Evolutionary conservation across 1,140 invertebrate species (phyloP), one percentile per base, ranked within the genome.

Genomic region (Trichonephila clavata): DNA sequence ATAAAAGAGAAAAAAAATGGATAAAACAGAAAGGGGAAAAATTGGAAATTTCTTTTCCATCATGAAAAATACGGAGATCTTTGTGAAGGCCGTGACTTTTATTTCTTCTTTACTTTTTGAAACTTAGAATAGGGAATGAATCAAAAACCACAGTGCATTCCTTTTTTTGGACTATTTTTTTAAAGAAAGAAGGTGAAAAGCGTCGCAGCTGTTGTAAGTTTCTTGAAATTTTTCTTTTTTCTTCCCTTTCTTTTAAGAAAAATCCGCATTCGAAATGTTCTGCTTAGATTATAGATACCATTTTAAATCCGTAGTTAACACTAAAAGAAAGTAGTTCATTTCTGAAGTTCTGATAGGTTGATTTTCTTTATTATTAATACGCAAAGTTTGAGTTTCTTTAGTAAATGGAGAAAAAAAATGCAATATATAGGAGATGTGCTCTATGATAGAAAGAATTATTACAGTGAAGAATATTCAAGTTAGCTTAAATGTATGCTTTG

Each of bases 61-160:
- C 16, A 87, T 87, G 61, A 87, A 87, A 87, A 43, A 87, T 63
- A 60, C 61, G 32, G 39, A 87, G 61, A 59, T 87, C 65, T 87
- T 87, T 43, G 86, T 65, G 27, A 21, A 65, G 63, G 63, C 14
- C 61, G 60, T 65, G 61, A 63, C 86, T 65, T 87, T 20, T 63
- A 59, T 39, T 10, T 21, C 32, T 39, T 20, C 60, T 87, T 63
- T 39, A 65, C 24, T 24, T 87, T 87, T 65, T 87, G 8, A 24
- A 18, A 57, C 13, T 57, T 84, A 20, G 59, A 65, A 87, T 39
- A 65, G 63, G 39, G 57, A 43, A 63, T 87, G 86, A 16, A 32
- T 63, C 16, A 61, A 87, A 87, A 87, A 87, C 59, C 86, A 3
- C 86, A 65, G 32, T 65, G 86, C 59, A 77, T 77, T 77, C 27